Base-by-base conservation (phyloP, 1,140 invertebrate genomes). In the Cryptotermes secundus region DNA sequence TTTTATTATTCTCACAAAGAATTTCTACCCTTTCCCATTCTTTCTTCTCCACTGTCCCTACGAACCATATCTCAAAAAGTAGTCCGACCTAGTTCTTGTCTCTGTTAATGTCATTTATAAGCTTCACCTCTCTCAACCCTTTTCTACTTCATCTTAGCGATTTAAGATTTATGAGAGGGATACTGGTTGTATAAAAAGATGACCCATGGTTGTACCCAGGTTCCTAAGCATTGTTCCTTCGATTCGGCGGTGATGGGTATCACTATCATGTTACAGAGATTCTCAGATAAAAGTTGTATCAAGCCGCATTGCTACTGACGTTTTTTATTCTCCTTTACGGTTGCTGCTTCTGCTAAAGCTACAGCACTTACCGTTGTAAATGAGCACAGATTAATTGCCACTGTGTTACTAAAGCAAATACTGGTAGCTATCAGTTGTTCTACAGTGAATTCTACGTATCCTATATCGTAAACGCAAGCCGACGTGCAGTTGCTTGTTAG, bases 41-140 rank as follows among this genome's bases (percentile, higher is more conserved):
- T 45, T 80, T 35, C 79, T 35, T 80, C n/a, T 81, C n/a, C 35
- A n/a, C 80, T 34, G 35, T 72, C 59, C 59, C 59, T 72, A 26
- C 16, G 7, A 31, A n/a, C 59, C 19, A 72, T n/a, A n/a, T 72
- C 59, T 72, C n/a, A 34, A 81, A 79, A 84, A 84, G 72, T 84
- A 53, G 84, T 84, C 42, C 84, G 53, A 80, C 53, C 36, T 53
- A 72, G 59, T 72, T 65, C 59, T n/a, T 72, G 59, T 72, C 59
- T 72, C 26, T 85, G 81, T 85, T 85, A 83, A 83, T 85, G 84
- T 85, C 84, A 85, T 83, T 85, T 85, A 85, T 85, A 65, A 83
- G 84, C 26, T 59, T 36, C 26, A 9, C 31, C 35, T 59, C 53
- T 59, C 42, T 26, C 80, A 72, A n/a, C 59, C 59, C 59, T 72